Evolutionary conservation across 2,113 vertebrate genomes (phyloP).

Genomic region (Potamarius usumacintae): DNA sequence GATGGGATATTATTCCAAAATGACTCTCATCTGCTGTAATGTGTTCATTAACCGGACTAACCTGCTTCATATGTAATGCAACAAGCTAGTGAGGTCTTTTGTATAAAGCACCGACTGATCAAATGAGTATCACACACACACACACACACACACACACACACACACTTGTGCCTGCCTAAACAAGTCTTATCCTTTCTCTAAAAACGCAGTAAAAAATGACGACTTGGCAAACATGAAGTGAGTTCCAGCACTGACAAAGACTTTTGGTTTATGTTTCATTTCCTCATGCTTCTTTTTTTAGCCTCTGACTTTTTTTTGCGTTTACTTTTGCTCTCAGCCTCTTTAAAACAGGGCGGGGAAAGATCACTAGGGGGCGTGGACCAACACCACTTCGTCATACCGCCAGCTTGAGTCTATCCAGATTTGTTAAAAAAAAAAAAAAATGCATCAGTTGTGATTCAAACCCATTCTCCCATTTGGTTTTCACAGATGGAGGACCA

Average conservation of each 20-base stretch:
- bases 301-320: background rate
- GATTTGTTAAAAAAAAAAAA: background rate
- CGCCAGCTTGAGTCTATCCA: background rate
- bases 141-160: conserved; percentile 12
- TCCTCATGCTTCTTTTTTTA: background rate
- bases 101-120: conserved; percentile 5
- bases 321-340: background rate
- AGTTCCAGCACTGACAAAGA: background rate
- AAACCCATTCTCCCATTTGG: background rate
- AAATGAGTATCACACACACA: background rate
- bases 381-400: background rate
- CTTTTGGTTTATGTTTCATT: background rate
- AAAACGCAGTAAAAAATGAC: background rate
- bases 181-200: background rate
- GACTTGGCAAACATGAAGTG: background rate
- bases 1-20: background rate
- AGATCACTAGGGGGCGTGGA: background rate
- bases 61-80: background rate
- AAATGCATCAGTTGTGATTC: background rate
- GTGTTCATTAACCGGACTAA: background rate
- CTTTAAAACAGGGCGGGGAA: background rate
- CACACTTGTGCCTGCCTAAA: background rate
- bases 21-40: background rate
- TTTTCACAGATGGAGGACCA: conserved; percentile 50
- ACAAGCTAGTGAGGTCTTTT: background rate